Conservation (phyloP, 1,140 invertebrate genomes). For the Bombus difficillimus region DNA sequence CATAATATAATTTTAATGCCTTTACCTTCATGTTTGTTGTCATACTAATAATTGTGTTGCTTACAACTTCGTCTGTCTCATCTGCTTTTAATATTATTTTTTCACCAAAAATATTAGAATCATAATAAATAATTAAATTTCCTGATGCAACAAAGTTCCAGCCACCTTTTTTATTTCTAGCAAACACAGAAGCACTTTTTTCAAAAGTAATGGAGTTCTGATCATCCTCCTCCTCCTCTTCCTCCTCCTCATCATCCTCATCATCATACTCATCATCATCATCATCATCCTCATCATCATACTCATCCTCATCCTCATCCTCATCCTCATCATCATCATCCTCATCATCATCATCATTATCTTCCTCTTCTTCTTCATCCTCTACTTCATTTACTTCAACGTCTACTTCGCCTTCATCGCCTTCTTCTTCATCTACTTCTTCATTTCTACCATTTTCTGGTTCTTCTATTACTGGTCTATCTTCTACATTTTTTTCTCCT, state of each 20-base stretch:
- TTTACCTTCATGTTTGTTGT: conserved; percentile 80
- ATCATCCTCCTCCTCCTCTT: conserved; percentile 80
- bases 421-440: conserved; percentile 11
- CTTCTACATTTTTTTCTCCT: conserved; percentile 23
- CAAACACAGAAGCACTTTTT: conserved; percentile 72
- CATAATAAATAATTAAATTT: conserved; percentile 82
- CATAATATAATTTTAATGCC: neutral
- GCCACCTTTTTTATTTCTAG: conserved; percentile 38
- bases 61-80: conserved; percentile 76
- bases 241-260: conserved; percentile 69
- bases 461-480: conserved; percentile 7
- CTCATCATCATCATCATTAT: conserved; percentile 74
- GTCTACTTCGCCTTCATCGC: neutral
- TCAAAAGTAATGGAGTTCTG: conserved; percentile 78
- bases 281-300: conserved; percentile 67
- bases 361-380: conserved; percentile 78
- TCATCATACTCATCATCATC: conserved; percentile 67
- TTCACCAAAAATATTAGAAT: conserved; percentile 82
- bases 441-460: conserved; percentile 18
- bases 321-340: conserved; percentile 69
- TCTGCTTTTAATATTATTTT: conserved; percentile 80
- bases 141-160: conserved; percentile 78
- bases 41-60: conserved; percentile 82
- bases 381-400: conserved; percentile 7
- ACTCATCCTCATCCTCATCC: conserved; percentile 68